Evolutionary conservation across 2,797 vertebrate species (phyloP), one percentile per base, ranked within the genome.

Genomic region (Diceros bicornis): DNA sequence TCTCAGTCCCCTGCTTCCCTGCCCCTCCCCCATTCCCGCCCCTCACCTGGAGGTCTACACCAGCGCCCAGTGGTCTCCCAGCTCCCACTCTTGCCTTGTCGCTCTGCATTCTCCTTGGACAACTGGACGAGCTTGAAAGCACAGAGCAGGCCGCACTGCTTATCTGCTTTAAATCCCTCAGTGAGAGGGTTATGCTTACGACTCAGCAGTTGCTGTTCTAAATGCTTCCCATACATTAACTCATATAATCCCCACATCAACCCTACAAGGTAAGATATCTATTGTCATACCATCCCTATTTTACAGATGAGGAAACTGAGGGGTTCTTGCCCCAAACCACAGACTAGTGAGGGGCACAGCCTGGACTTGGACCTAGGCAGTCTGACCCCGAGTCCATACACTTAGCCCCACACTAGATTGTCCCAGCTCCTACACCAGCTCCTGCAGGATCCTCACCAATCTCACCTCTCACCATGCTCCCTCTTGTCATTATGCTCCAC

Each of bases 141-240:
- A 3, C 21, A 29, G 3, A 0, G 12, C 13, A 10, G 64, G 3
- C 52, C 7, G 0, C 23, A 1, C 4, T 4, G 13, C 57, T 14
- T 9, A 47, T 47, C 32, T 44, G 55, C 34, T 13, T 0, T 5
- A 47, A 23, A 44, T 20, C 23, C 77, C n/a, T 57, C 50, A 1
- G n/a, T 23, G 10, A 47, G 50, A 3, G 17, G 37, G 23, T 14
- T 6, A 0, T 9, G 21, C 72, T 55, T 50, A 13, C 20, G 7
- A 20, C 20, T 21, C 57, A 20, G 57, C 57, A 59, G 57, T 7
- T 4, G 21, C 57, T 21, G 8, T 59, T 21, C 20, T 59, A 59
- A 59, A 59, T 59, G 57, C 18, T 59, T 59, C 21, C 6, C 57
- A 21, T 59, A 20, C 5, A 8, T 59, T 21, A 59, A 59, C 57